phyloP scores from a whole-genome alignment of 92 coral and sea anemone species.

The Palythoa grandiflora region DNA sequence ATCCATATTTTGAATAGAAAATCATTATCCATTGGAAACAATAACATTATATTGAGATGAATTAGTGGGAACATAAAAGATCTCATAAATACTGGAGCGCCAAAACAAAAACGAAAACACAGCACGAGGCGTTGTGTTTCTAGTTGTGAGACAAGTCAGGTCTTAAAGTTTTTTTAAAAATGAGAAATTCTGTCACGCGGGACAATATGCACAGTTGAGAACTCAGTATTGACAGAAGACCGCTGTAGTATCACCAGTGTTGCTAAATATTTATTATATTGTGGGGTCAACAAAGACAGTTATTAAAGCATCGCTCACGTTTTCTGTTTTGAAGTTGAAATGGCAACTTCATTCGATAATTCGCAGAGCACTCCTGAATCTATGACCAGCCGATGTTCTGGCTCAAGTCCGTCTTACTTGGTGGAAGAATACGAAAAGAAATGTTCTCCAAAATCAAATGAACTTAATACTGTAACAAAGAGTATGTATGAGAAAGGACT shows the following conservation, averaged over 20 bases:
- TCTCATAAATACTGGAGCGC: background rate
- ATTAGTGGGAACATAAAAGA: background rate
- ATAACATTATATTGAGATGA: background rate
- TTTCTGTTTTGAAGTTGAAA: background rate
- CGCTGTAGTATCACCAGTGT: background rate
- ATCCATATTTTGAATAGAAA: background rate
- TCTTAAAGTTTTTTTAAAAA: background rate
- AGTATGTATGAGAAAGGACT: conserved; percentile 92
- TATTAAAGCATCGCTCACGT: background rate
- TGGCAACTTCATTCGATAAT: conserved; percentile 32
- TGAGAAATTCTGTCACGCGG: background rate
- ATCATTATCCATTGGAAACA: background rate
- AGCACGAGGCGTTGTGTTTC: background rate
- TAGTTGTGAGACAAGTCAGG: background rate
- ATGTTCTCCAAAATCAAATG: conserved; percentile 66
- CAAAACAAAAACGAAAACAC: background rate
- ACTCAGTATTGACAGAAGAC: background rate
- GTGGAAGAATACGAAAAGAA: conserved; percentile 81
- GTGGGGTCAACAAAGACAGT: background rate
- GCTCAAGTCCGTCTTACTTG: conserved; percentile 63
- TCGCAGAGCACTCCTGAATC: conserved; percentile 70
- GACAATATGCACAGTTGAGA: background rate
- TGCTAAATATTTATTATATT: background rate
- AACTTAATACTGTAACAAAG: conserved; percentile 82
- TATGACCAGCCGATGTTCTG: conserved; percentile 72